Evolutionary conservation across 2,888 invertebrate species (phyloP).

Genomic region (Tiliacea citrago): DNA sequence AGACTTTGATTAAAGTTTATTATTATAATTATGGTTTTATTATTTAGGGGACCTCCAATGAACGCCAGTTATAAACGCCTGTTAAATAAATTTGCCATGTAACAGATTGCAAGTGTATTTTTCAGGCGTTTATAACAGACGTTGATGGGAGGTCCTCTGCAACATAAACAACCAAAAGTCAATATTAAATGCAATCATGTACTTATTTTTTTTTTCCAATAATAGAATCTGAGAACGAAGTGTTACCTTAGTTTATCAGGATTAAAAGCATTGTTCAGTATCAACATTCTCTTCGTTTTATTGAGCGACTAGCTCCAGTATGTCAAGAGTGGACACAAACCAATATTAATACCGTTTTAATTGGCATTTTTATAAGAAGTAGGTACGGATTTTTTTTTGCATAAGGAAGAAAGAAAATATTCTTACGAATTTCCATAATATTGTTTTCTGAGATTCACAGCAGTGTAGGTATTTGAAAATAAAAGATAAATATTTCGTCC

Average conservation of each 20-base stretch:
- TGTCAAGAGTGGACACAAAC: not conserved
- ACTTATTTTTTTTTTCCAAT: too few relatives aligned
- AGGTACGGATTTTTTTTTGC: not conserved
- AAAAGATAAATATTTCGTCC: not conserved
- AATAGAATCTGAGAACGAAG: not conserved
- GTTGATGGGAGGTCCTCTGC: too few relatives aligned
- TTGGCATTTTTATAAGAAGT: not conserved
- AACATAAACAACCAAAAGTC: too few relatives aligned
- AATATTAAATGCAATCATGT: too few relatives aligned
- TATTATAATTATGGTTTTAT: not conserved
- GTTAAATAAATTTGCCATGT: not conserved
- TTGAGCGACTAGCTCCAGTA: not conserved
- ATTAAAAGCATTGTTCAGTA: not conserved
- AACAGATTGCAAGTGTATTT: not conserved
- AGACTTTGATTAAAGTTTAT: constrained; percentile 32
- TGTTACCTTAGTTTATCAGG: not conserved
- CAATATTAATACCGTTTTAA: not conserved
- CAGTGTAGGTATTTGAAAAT: not conserved
- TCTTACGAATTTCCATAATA: not conserved
- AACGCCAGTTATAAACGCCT: too few relatives aligned
- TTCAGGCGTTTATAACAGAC: not conserved
- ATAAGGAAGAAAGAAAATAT: not conserved
- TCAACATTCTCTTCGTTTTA: not conserved
- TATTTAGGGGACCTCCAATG: too few relatives aligned
- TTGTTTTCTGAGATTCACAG: not conserved